Base-by-base conservation (phyloP, 2,113 vertebrate species). In the Nesogale talazaci region DNA sequence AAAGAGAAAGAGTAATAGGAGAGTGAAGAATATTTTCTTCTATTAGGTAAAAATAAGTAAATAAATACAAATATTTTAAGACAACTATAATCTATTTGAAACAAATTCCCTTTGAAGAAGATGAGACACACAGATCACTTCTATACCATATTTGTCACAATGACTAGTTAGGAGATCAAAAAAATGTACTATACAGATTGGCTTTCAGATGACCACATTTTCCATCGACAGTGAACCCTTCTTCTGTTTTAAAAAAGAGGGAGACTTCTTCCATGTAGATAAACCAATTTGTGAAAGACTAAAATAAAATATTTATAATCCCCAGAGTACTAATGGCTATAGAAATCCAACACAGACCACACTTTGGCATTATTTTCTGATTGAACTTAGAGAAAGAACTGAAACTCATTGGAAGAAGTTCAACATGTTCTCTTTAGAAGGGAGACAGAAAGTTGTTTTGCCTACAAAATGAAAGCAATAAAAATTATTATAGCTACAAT, bases 401-500 rank as follows among this genome's bases (percentile, higher is more conserved):
- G 67, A 89, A 86, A 36, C 7, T 52, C 79, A 63, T 77, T 87
- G 6, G 52, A 90, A 83, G 83, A 77, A 57, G 3, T 29, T 91
- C 81, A 76, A 67, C 25, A 85, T 88, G 88, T 78, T 65, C 19
- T 84, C 31, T 63, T 72, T 94, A 84, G 57, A 38, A 93, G 61
- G 27, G 10, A 87, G 17, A 65, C 1, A 67, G 11, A 2, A 1
- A 80, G 88, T 42, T 83, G 77, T 20, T 1, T 77, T 84, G 40
- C 38, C 27, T 94, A 69, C 84, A 89, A 63, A 82, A 74, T 83
- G 63, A 42, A 90, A 93, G 70, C 52, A 40, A 67, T 77, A 77
- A 61, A 23, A 83, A 79, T 25, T 65, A 69, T 23, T 11, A 3
- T 59, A 40, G 56, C 52, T 74, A 86, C 40, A 78, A 36, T 46